A percentile compares a stretch with the other conserved stretches of the same genome.
Evolutionary conservation across 1,140 invertebrate species (phyloP).

Genomic region (Trachelipus rathkii): DNA sequence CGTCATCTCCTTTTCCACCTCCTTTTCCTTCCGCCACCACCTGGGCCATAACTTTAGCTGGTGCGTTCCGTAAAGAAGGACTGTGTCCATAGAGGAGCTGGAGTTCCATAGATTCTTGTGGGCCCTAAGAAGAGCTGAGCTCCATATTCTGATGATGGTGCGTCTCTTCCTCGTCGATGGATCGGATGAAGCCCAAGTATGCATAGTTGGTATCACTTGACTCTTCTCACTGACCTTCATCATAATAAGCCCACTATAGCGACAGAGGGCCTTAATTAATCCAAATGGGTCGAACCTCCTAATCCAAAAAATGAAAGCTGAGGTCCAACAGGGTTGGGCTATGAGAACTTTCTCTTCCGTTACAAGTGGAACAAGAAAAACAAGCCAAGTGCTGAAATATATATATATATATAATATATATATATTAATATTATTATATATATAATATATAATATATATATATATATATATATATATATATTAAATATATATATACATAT

Average conservation of each 20-base stretch:
- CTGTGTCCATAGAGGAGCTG: neutral
- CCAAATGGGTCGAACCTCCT: conserved; percentile 27
- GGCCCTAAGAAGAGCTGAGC: conserved; percentile 12
- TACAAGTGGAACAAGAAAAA: neutral
- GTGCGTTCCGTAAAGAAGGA: too few relatives aligned
- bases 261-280: conserved; percentile 11
- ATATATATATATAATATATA: neutral
- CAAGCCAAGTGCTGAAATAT: neutral
- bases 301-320: conserved; percentile 25
- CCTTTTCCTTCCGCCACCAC: conserved; percentile 24
- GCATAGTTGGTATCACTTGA: neutral
- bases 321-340: conserved; percentile 19
- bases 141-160: neutral
- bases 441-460: neutral
- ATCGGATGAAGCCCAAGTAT: neutral
- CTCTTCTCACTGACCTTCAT: conserved; percentile 19
- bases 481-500: too few relatives aligned
- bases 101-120: conserved; percentile 11
- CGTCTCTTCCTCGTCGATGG: conserved; percentile 3
- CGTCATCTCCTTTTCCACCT: conserved; percentile 18
- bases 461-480: too few relatives aligned
- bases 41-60: conserved; percentile 11
- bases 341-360: neutral
- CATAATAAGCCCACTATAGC: conserved; percentile 9
- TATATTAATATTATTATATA: neutral